These are phyloP conservation scores for Drosophila pallidifrons DNA, from an alignment of 1,140 invertebrate genomes.

Conservation along the genomic window DNA sequence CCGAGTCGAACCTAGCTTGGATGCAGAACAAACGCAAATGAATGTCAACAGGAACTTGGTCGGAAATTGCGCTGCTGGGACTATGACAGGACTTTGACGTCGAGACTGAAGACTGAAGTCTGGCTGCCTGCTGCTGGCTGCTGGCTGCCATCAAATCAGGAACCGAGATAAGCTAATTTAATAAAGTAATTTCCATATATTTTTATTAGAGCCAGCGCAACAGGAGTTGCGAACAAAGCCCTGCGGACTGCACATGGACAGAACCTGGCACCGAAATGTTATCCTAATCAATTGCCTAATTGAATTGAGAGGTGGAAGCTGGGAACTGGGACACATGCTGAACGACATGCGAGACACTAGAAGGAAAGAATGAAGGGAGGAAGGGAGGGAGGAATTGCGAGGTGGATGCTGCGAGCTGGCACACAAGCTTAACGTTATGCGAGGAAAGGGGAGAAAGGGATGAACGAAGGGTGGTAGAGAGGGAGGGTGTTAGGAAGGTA, in stretches of 20 bases:
- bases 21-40: conserved; percentile 41
- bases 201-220: conserved; percentile 65
- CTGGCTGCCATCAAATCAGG: conserved; percentile 50
- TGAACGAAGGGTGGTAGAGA: background rate
- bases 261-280: conserved; percentile 56
- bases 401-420: background rate
- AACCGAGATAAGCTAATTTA: conserved; percentile 77
- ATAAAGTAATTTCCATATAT: conserved; percentile 82
- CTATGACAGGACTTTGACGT: conserved; percentile 34
- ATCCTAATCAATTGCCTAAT: conserved; percentile 74
- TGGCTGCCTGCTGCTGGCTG: background rate
- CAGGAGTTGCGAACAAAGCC: conserved; percentile 1
- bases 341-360: conserved; percentile 17
- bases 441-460: background rate
- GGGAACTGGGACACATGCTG: background rate
- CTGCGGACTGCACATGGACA: background rate
- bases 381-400: conserved; percentile 46
- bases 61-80: conserved; percentile 67
- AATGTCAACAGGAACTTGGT: conserved; percentile 71
- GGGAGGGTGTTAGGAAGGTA: background rate
- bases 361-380: background rate
- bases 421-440: conserved; percentile 14
- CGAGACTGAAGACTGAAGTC: background rate
- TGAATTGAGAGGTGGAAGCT: conserved; percentile 49
- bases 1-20: background rate